These are phyloP conservation scores for Hanleya hanleyi DNA, from an alignment of 2,888 invertebrate species.

Conservation along the genomic window DNA sequence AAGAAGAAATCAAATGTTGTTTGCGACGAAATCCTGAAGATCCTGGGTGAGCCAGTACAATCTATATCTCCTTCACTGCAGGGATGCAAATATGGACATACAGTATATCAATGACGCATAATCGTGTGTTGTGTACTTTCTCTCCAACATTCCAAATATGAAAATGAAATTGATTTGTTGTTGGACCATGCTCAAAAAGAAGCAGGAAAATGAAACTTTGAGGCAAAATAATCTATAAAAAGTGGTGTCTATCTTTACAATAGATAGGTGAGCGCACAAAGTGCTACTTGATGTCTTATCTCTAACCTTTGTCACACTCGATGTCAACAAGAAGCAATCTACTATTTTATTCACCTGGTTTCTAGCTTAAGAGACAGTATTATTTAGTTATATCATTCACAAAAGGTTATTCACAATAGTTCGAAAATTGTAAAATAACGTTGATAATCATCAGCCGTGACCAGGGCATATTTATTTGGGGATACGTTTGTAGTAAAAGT, in stretches of 20 bases:
- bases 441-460: too few relatives aligned
- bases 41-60: conserved; percentile 41
- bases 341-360: too few relatives aligned
- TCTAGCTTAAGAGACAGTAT: too few relatives aligned
- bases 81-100: too few relatives aligned
- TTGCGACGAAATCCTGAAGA: conserved; percentile 23
- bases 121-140: conserved; percentile 44
- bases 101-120: conserved; percentile 29
- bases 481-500: too few relatives aligned
- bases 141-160: conserved; percentile 46
- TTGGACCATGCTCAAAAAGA: conserved; percentile 25
- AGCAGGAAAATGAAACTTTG: conserved; percentile 18
- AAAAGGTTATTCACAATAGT: too few relatives aligned
- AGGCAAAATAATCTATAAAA: conserved; percentile 23
- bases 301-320: too few relatives aligned
- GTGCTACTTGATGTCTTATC: too few relatives aligned
- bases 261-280: conserved; percentile 33
- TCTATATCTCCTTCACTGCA: conserved; percentile 22
- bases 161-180: conserved; percentile 26
- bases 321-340: too few relatives aligned
- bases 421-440: too few relatives aligned
- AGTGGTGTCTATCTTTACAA: conserved; percentile 22
- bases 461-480: too few relatives aligned
- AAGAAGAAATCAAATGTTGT: conserved; percentile 17
- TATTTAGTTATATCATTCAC: too few relatives aligned